A percentile compares a stretch with the other conserved stretches of the same genome.
Conservation (phyloP, 1,140 invertebrate genomes). For the Vanessa atalanta region DNA sequence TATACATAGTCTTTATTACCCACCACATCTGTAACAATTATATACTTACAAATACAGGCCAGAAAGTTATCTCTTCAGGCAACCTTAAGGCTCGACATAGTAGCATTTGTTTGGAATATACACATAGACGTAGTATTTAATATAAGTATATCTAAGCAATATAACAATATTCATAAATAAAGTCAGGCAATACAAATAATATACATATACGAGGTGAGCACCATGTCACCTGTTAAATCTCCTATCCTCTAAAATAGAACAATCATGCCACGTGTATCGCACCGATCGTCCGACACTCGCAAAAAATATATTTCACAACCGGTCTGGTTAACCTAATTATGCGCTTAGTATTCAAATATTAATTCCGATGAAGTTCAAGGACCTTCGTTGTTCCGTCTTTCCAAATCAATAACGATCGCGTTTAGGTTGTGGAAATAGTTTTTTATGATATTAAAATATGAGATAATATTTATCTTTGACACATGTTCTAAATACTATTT, state of each 20-base stretch:
- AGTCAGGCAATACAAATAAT: no score
- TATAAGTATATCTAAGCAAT: no score
- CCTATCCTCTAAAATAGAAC: constrained; percentile 4
- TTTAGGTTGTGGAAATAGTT: neutral
- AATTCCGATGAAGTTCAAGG: constrained; percentile 31
- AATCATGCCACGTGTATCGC: constrained; percentile 12
- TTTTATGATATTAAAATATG: neutral
- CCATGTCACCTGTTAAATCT: neutral
- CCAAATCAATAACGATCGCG: neutral
- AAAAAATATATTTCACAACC: constrained; percentile 5
- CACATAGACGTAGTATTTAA: no score
- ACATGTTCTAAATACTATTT: no score
- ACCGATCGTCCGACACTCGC: constrained; percentile 3
- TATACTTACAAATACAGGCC: no score
- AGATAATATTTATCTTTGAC: no score
- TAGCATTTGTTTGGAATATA: no score
- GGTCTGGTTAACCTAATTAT: constrained; percentile 27
- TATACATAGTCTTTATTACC: no score
- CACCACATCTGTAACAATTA: no score
- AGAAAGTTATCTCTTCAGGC: no score
- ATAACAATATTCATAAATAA: no score
- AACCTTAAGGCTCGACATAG: no score
- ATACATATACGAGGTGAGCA: neutral
- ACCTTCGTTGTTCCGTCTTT: constrained; percentile 8
- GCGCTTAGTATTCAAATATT: constrained; percentile 3